Evolutionary conservation across 1,140 invertebrate species (phyloP), one percentile per base, ranked within the genome.

Genomic region (Drosophila tsacasi): DNA sequence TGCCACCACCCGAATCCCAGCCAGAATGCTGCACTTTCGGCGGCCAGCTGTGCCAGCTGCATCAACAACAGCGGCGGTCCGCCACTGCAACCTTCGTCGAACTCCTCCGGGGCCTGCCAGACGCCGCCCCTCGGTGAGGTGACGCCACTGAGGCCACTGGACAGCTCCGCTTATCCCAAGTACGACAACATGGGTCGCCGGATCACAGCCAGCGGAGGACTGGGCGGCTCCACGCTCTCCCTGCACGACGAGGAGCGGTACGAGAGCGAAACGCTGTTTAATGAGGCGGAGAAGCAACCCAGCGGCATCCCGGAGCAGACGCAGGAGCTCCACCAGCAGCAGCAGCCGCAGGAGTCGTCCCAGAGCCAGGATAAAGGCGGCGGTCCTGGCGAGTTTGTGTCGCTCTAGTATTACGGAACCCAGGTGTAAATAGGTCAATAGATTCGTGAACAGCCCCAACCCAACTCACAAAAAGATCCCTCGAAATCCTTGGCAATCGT

Each of bases 141-240:
- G 15, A 84, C 81, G 8, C 84, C 89, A 5, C 57, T 92, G 71
- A 52, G 86, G 47, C 83, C 91, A 3, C 60, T 92, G 19, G 84
- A 89, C 23, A 89, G 81, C 23, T 81, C 81, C 35, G 89, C 78
- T 5, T 91, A 85, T 8, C 95, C 95, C 19, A 95, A 96, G 37
- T 98, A 98, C 92, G 97, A 98, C 92, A 97, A 97, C 90, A 97
- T 98, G 96, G 97, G 97, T 2, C 96, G 97, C 30, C 94, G 97
- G 79, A 96, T 97, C 13, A 98, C 97, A 8, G 97, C 97, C 3
- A 97, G 96, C 75, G 97, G 97, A 35, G 84, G 65, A 0, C 49
- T 89, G 50, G 76, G 83, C 39, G 95, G 95, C 82, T 98, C 97
- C 13, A 97, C 96, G 2, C 95, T 97, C 73, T 97, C 97, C 17